Evolutionary conservation across 64 coral and sea anemone genomes (phyloP).

Genomic region (Pocillopora damicornis): DNA sequence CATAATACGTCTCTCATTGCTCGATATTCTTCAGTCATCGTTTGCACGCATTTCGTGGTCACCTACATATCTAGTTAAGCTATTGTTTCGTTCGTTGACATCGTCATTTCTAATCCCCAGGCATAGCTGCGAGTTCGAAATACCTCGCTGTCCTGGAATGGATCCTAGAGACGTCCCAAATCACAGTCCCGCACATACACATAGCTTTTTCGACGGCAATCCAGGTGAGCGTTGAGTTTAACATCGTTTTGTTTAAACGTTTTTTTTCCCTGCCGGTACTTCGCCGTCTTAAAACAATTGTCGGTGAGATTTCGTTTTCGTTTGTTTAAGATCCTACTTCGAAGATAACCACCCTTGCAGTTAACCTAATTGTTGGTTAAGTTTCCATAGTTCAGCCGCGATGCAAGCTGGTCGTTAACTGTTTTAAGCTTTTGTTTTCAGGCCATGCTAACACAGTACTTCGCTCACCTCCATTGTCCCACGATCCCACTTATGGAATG

Average conservation of each 20-base stretch:
- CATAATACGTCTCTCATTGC: conserved; percentile 69
- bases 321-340: background rate
- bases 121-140: conserved; percentile 70
- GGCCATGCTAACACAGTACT: conserved; percentile 90
- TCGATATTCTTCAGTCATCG: conserved; percentile 77
- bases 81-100: conserved; percentile 93
- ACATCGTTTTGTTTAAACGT: conserved; percentile 39
- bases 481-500: conserved; percentile 91
- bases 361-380: background rate
- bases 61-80: conserved; percentile 76
- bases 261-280: conserved; percentile 58
- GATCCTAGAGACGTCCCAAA: conserved; percentile 91
- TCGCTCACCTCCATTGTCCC: conserved; percentile 93
- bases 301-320: conserved; percentile 12
- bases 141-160: conserved; percentile 58
- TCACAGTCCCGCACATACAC: conserved; percentile 90
- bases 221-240: conserved; percentile 89
- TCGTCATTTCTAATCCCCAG: conserved; percentile 92
- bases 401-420: conserved; percentile 12
- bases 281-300: conserved; percentile 30
- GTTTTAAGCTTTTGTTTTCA: conserved; percentile 57
- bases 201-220: conserved; percentile 95
- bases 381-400: background rate
- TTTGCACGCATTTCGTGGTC: conserved; percentile 84
- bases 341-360: background rate